phyloP scores from a whole-genome alignment of 2,113 vertebrate genomes.

The Pimephales promelas region DNA sequence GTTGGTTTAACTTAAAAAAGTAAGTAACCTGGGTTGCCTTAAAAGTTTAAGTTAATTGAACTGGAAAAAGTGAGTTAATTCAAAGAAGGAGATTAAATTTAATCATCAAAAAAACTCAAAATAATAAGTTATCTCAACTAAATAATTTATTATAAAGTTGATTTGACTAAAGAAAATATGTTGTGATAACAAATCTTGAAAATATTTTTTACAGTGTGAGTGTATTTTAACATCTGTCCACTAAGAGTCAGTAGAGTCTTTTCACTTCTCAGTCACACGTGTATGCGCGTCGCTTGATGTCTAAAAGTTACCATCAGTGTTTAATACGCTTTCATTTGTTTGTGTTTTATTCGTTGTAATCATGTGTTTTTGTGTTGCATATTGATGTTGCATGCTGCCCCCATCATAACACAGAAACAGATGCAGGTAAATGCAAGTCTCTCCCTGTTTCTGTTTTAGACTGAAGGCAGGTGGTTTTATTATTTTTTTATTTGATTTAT shows the following conservation, averaged over 20 bases:
- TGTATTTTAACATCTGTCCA: conserved; percentile 55
- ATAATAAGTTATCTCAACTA: too few species aligned
- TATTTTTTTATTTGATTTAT: conserved; percentile 50
- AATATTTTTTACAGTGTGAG: too few species aligned
- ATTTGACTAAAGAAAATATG: too few species aligned
- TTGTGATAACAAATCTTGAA: too few species aligned
- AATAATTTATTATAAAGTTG: too few species aligned
- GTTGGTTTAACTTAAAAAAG: too few species aligned
- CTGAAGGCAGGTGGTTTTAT: neutral
- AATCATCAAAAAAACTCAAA: too few species aligned
- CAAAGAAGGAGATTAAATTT: too few species aligned
- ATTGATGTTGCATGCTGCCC: conserved; percentile 87
- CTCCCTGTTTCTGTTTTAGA: neutral
- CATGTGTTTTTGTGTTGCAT: conserved; percentile 83
- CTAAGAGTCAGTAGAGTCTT: conserved; percentile 72
- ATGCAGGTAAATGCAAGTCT: conserved; percentile 80
- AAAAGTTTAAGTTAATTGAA: too few species aligned
- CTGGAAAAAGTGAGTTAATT: too few species aligned
- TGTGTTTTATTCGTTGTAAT: conserved; percentile 71
- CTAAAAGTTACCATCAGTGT: neutral
- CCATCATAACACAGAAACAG: conserved; percentile 81
- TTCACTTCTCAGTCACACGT: too few species aligned
- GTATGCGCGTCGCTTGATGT: neutral
- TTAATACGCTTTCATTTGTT: neutral
- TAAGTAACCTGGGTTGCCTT: too few species aligned